Conservation (phyloP, 2,113 vertebrate species). For the Plectropomus leopardus region DNA sequence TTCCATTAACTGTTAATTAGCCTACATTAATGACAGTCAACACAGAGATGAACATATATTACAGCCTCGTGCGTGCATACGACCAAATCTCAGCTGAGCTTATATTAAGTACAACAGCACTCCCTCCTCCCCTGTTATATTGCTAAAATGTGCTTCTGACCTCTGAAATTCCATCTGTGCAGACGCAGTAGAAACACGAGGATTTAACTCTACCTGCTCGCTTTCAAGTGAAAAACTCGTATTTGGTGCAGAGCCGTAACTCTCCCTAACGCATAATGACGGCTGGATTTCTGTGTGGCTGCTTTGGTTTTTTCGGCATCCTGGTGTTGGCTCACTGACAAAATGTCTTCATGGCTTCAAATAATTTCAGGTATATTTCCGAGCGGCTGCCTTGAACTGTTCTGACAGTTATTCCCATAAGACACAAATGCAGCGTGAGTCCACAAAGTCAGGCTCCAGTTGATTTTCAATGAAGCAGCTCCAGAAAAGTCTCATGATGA, state of each 20-base stretch:
- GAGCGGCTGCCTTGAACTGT: constrained; percentile 55
- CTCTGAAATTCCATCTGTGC: too few species aligned
- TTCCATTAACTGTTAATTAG: too few species aligned
- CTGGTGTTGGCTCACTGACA: not conserved
- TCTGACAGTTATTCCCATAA: constrained; percentile 71
- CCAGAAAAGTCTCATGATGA: constrained; percentile 58
- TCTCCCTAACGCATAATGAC: not conserved
- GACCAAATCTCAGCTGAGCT: too few species aligned
- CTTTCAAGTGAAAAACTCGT: not conserved
- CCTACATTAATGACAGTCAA: too few species aligned
- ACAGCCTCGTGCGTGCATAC: too few species aligned
- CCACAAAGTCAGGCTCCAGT: constrained; percentile 62
- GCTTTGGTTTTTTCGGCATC: not conserved
- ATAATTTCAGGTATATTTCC: constrained; percentile 60
- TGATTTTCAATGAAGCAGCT: constrained; percentile 66
- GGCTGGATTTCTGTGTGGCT: not conserved
- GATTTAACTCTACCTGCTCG: not conserved
- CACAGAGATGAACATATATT: too few species aligned
- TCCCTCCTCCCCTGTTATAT: too few species aligned
- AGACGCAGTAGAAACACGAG: not conserved
- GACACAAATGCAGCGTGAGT: constrained; percentile 66
- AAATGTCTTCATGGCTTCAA: constrained; percentile 51
- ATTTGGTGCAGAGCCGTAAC: not conserved
- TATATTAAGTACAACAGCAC: too few species aligned
- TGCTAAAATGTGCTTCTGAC: too few species aligned